A percentile compares a stretch with the other conserved stretches of the same genome.
phyloP scores from a whole-genome alignment of 2,797 vertebrate species.

The Lutjanus argentimaculatus region DNA sequence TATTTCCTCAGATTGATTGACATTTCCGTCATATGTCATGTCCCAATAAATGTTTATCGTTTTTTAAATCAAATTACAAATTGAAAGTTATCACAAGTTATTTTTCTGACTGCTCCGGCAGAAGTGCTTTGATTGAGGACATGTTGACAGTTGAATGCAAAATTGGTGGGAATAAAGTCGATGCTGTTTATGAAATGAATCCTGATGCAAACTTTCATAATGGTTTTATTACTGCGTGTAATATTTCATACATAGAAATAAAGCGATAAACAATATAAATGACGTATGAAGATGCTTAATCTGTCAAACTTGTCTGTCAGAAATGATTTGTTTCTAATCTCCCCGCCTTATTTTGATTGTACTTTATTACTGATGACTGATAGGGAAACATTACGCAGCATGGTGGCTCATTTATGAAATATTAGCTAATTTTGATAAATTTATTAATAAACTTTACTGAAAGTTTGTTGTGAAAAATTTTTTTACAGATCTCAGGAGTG shows the following conservation, averaged over 20 bases:
- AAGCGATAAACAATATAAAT: slow-evolving; percentile 41
- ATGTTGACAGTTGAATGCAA: slow-evolving; percentile 64
- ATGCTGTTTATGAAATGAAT: slow-evolving; percentile 64
- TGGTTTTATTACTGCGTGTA: slow-evolving; percentile 49
- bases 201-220: slow-evolving; percentile 48
- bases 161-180: slow-evolving; percentile 52
- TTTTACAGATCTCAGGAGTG: not conserved
- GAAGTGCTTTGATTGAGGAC: slow-evolving; percentile 36
- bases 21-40: slow-evolving; percentile 70
- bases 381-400: slow-evolving; percentile 15
- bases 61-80: slow-evolving; percentile 82
- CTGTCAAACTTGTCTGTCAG: slow-evolving; percentile 60
- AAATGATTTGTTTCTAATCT: slow-evolving; percentile 44
- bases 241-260: slow-evolving; percentile 53
- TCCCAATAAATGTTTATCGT: slow-evolving; percentile 81
- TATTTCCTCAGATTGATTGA: slow-evolving; percentile 76
- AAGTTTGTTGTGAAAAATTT: not conserved
- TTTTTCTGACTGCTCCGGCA: slow-evolving; percentile 39
- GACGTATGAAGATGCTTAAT: slow-evolving; percentile 33
- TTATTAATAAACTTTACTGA: slow-evolving; percentile 29
- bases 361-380: slow-evolving; percentile 64
- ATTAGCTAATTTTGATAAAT: not conserved
- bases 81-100: slow-evolving; percentile 72
- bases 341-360: slow-evolving; percentile 10
- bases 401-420: slow-evolving; percentile 26